Base-by-base conservation (phyloP, 2,888 invertebrate species). In the Agonum fuliginosum region DNA sequence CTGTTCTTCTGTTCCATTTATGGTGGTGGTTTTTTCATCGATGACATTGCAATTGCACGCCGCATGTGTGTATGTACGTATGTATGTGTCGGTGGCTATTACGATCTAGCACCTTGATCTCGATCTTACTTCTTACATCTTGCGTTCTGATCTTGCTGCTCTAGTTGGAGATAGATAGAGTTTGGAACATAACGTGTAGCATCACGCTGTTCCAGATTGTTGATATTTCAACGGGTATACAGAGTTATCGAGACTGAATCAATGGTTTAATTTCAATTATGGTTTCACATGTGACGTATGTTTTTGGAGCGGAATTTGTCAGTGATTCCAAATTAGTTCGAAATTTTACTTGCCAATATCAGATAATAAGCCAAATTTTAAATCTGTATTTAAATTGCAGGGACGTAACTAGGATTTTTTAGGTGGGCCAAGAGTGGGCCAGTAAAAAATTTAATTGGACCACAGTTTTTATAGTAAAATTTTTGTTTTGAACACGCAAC, bases 11-110 rank as follows among this genome's bases (percentile, higher is more conserved):
- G 58, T 17, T 30, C 58, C 12, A 17, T 62, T 37, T 37, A 19
- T 17, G 46, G 46, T n/a, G 5, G 58, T 27, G 17, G 12, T 62
- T 62, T 62, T 62, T 27, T 62, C 58, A 8, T 10, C 27, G 58
- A 62, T 62, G 58, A 62, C 58, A 62, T n/a, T 69, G 69, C n/a
- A n/a, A n/a, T n/a, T n/a, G n/a, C n/a, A n/a, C n/a, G n/a, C n/a
- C n/a, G n/a, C 41, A 69, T 69, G 24, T 48, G 19, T 6, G 5
- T 5, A 48, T 12, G 58, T 12, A 22, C 27, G 54, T 24, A 12
- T 69, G 46, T 69, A 69, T 43, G 41, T 69, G 41, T 69, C 58
- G 30, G 58, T 2, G 30, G 30, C 30, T 30, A 62, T 62, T 62
- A 30, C 58, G 58, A 62, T 62, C 58, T 62, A 14, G 58, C 10